phyloP scores from a whole-genome alignment of 2,113 vertebrate genomes.

The Salvelinus namaycush region DNA sequence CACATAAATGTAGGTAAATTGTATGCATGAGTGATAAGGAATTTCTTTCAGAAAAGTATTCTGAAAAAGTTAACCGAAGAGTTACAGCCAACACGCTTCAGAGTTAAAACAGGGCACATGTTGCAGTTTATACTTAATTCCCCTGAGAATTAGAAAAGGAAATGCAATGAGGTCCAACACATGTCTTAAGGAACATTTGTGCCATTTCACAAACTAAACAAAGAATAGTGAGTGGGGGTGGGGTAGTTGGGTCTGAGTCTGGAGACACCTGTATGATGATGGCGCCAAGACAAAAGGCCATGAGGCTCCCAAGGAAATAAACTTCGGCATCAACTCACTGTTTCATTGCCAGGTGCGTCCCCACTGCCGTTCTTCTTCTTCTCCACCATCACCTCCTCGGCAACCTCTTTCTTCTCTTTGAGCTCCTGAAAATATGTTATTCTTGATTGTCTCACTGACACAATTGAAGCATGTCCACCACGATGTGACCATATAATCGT shows the following conservation, averaged over 20 bases:
- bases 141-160: slow-evolving; percentile 19
- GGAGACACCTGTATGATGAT: slow-evolving; percentile 75
- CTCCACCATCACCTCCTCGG: slow-evolving; percentile 57
- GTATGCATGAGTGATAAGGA: neutral
- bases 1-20: neutral
- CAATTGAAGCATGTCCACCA: neutral
- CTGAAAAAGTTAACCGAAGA: neutral
- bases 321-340: slow-evolving; percentile 67
- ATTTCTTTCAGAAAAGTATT: neutral
- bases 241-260: slow-evolving; percentile 42
- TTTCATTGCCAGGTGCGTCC: slow-evolving; percentile 79
- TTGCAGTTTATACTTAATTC: neutral
- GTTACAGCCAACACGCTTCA: neutral
- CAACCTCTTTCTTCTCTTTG: slow-evolving; percentile 81
- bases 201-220: slow-evolving; percentile 74
- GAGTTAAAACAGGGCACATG: neutral
- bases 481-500: neutral
- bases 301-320: slow-evolving; percentile 48
- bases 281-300: slow-evolving; percentile 71
- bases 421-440: slow-evolving; percentile 68
- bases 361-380: slow-evolving; percentile 67
- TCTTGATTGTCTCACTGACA: neutral
- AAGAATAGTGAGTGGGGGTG: slow-evolving; percentile 52
- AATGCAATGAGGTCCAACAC: slow-evolving; percentile 33
- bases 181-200: slow-evolving; percentile 68